Conservation (phyloP, 2,113 vertebrate species). For the Seriola dumerili region DNA sequence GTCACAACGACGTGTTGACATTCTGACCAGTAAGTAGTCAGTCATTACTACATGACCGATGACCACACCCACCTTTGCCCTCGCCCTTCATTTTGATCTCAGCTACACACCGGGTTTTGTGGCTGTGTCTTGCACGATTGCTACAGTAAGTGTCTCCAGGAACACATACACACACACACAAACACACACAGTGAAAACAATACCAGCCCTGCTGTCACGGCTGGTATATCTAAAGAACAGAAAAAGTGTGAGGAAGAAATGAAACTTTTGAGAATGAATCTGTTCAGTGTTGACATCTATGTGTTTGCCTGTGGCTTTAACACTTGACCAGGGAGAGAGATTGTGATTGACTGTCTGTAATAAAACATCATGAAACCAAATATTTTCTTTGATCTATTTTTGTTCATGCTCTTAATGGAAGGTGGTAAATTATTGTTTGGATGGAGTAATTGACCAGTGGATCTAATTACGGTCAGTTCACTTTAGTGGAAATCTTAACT, state of each 20-base stretch:
- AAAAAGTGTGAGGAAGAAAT: neutral
- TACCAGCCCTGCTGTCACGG: too few species aligned
- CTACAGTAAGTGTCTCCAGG: too few species aligned
- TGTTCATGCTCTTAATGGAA: neutral
- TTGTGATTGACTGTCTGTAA: neutral
- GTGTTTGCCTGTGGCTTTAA: neutral
- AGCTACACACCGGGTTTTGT: too few species aligned
- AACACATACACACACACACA: too few species aligned
- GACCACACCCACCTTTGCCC: too few species aligned
- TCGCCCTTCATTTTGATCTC: too few species aligned
- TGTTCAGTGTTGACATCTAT: neutral
- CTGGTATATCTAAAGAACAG: conserved; percentile 1
- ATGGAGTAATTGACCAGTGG: neutral
- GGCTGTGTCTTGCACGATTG: too few species aligned
- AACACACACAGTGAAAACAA: too few species aligned
- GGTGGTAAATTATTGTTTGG: conserved; percentile 1
- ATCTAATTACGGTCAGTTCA: conserved; percentile 22
- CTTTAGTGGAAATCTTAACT: conserved; percentile 37
- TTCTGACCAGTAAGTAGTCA: too few species aligned
- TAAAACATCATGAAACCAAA: neutral
- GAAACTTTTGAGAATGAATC: neutral
- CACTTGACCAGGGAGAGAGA: neutral
- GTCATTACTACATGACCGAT: too few species aligned
- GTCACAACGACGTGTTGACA: too few species aligned
- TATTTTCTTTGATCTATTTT: neutral